phyloP scores from a whole-genome alignment of 1,140 invertebrate genomes.

The Stenopsyche tienmushanensis region DNA sequence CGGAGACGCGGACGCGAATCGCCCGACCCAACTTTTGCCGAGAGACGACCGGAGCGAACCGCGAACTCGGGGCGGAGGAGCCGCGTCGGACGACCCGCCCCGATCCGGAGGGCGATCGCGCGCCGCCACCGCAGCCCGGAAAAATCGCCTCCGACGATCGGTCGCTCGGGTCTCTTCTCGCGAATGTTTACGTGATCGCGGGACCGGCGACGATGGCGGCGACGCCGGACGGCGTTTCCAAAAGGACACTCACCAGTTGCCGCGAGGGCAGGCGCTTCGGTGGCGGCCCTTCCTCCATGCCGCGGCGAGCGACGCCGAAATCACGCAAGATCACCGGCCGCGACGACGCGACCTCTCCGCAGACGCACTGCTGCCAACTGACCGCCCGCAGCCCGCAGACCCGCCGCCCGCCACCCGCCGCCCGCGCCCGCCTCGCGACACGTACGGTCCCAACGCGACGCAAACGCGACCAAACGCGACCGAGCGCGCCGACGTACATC shows the following conservation, averaged over 20 bases:
- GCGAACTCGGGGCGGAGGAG: not conserved
- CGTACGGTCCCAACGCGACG: not conserved
- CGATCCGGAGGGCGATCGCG: not conserved
- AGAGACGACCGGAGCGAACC: not conserved
- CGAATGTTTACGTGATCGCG: conserved; percentile 12
- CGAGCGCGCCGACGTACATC: not conserved
- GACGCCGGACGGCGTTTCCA: conserved; percentile 48
- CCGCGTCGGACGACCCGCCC: not conserved
- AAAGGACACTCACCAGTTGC: conserved; percentile 49
- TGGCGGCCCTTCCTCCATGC: conserved; percentile 50
- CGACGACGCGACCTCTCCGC: not conserved
- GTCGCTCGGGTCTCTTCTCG: not conserved
- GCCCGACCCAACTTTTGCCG: too few relatives aligned
- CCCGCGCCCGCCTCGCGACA: not conserved
- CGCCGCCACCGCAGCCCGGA: not conserved
- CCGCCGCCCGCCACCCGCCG: conserved; percentile 17
- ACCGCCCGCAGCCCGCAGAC: conserved; percentile 36
- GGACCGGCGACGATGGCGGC: conserved; percentile 44
- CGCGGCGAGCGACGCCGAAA: conserved; percentile 44
- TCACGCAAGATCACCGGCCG: conserved; percentile 37
- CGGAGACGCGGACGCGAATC: too few relatives aligned
- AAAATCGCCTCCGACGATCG: not conserved
- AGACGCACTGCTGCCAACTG: conserved; percentile 42
- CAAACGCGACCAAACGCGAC: not conserved
- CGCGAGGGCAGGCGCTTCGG: conserved; percentile 46